A percentile compares a stretch with the other conserved stretches of the same genome.
These are phyloP conservation scores for Dynastes hyllus DNA, from an alignment of 2,888 invertebrate genomes.

Conservation along the genomic window DNA sequence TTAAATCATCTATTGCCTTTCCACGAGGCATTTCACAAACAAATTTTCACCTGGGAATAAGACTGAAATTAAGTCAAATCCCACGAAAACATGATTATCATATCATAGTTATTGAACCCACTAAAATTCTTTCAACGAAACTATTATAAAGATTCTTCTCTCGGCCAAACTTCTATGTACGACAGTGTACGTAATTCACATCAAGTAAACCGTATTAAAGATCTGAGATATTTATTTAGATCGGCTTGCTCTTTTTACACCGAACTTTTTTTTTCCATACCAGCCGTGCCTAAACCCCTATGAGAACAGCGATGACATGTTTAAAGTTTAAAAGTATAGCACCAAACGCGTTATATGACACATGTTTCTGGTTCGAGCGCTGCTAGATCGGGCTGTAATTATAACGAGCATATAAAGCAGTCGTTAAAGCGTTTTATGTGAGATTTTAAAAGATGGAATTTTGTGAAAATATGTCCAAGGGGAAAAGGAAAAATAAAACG, in stretches of 20 bases:
- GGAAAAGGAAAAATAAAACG: not conserved
- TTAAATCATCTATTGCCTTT: no score
- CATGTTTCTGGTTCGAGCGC: not conserved
- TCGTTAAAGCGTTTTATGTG: conserved; percentile 15
- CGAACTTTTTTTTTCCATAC: not conserved
- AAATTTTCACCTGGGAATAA: no score
- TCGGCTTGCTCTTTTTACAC: not conserved
- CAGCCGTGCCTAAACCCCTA: not conserved
- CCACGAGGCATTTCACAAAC: no score
- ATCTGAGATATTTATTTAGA: conserved; percentile 6
- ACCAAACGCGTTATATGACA: not conserved
- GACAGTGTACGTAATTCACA: not conserved
- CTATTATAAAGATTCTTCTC: no score
- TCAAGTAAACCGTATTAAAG: not conserved
- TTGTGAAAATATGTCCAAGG: not conserved
- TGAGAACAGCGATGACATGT: conserved; percentile 26
- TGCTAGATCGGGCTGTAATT: not conserved
- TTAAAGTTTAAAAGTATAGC: not conserved
- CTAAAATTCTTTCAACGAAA: no score
- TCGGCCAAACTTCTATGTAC: no score
- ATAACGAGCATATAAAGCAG: not conserved
- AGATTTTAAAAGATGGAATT: not conserved
- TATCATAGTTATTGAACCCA: no score
- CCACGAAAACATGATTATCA: no score
- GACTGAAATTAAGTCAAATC: no score